These are phyloP conservation scores for Paramuricea clavata DNA, from an alignment of 92 coral and sea anemone species.

Conservation along the genomic window DNA sequence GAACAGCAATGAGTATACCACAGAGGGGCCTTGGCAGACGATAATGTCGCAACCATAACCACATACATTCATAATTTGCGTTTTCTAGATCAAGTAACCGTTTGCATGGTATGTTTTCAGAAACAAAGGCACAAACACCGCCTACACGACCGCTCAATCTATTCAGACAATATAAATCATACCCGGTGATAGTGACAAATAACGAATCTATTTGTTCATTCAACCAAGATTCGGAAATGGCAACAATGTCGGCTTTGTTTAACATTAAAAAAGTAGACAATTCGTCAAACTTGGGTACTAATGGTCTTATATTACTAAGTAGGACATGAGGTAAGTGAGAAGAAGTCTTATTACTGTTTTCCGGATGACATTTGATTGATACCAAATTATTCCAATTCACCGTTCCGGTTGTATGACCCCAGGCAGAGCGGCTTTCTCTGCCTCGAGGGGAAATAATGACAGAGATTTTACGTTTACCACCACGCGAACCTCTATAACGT, in stretches of 20 bases:
- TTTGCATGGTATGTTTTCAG: not conserved
- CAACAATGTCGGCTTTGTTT: not conserved
- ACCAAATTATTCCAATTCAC: not conserved
- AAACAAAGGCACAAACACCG: slow-evolving; percentile 10
- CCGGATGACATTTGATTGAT: slow-evolving; percentile 9
- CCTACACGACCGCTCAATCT: not conserved
- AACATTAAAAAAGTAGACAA: not conserved
- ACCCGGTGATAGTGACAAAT: not conserved
- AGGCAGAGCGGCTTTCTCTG: not conserved
- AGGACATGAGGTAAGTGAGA: slow-evolving; percentile 9
- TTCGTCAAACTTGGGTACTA: slow-evolving; percentile 7
- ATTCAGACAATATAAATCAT: not conserved
- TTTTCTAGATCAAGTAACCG: slow-evolving; percentile 44
- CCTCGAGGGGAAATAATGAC: not conserved
- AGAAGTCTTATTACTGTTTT: not conserved
- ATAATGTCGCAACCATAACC: slow-evolving; percentile 64
- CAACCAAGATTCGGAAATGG: slow-evolving; percentile 21
- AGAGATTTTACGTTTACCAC: not conserved
- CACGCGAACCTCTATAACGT: not conserved
- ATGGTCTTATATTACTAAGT: slow-evolving; percentile 9
- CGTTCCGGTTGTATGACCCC: slow-evolving; percentile 4
- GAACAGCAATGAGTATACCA: slow-evolving; percentile 41
- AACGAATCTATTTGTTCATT: not conserved
- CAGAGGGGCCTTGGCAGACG: slow-evolving; percentile 58
- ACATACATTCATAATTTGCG: slow-evolving; percentile 53